Evolutionary conservation across 2,888 invertebrate genomes (phyloP).

Genomic region (Selenia dentaria): DNA sequence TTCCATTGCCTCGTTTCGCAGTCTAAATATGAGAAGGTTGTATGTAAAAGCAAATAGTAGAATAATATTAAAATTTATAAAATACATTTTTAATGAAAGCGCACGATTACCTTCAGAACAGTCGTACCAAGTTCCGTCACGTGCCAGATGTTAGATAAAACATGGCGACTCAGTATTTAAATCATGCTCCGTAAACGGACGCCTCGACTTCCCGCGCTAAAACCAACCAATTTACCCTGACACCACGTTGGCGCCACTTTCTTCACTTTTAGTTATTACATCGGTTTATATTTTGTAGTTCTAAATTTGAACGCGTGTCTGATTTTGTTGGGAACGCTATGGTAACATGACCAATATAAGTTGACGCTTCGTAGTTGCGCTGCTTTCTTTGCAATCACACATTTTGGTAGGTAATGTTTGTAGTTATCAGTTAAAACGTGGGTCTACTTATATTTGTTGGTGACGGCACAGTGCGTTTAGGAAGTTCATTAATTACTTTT

Average conservation of each 20-base stretch:
- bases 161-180: constrained; percentile 70
- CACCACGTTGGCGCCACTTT: constrained; percentile 15
- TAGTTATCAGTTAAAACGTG: constrained; percentile 14
- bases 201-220: constrained; percentile 36
- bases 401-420: constrained; percentile 3
- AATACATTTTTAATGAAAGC: no score
- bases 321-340: neutral
- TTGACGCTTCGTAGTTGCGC: constrained; percentile 16
- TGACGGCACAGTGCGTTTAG: constrained; percentile 50
- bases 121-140: constrained; percentile 64
- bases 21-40: no score
- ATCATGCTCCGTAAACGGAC: constrained; percentile 55
- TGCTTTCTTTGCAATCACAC: constrained; percentile 14
- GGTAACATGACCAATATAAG: constrained; percentile 1
- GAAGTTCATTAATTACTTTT: constrained; percentile 34
- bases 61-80: no score
- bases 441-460: constrained; percentile 48
- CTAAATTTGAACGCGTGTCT: neutral
- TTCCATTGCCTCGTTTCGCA: no score
- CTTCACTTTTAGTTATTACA: neutral
- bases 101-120: constrained; percentile 35
- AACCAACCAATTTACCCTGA: constrained; percentile 24
- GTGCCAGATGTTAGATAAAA: constrained; percentile 74
- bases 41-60: no score
- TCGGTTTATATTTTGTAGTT: neutral